phyloP scores from a whole-genome alignment of 2,113 vertebrate genomes.

The Labeo rohita region DNA sequence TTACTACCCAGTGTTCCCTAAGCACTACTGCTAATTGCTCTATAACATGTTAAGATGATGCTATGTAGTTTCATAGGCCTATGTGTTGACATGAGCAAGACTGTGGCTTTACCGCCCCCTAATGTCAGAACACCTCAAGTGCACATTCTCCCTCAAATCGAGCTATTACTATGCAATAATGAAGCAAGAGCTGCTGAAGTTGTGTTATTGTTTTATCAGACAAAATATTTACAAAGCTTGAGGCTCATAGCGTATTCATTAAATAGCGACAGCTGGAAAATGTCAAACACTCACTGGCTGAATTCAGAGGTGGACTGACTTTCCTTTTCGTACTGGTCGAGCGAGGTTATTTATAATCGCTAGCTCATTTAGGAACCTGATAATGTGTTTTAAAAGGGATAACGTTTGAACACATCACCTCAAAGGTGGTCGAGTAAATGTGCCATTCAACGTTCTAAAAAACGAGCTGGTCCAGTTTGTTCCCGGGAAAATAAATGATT shows the following conservation, averaged over 20 bases:
- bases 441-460: not conserved
- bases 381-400: not conserved
- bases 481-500: not conserved
- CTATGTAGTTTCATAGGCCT: not conserved
- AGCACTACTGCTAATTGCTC: not conserved
- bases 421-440: not conserved
- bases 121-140: not conserved
- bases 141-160: not conserved
- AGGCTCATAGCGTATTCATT: not conserved
- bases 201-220: conserved; percentile 25
- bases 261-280: conserved; percentile 1
- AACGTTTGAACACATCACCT: not conserved
- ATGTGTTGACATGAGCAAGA: not conserved
- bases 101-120: conserved; percentile 15
- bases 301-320: not conserved
- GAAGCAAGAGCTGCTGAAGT: conserved; percentile 17
- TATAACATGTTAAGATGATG: not conserved
- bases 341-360: not conserved
- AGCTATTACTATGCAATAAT: conserved; percentile 11
- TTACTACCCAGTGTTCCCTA: not conserved
- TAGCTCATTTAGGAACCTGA: not conserved
- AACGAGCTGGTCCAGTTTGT: not conserved
- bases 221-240: conserved; percentile 20
- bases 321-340: not conserved
- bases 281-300: not conserved